Evolutionary conservation across 2,797 vertebrate species (phyloP), one percentile per base, ranked within the genome.

Genomic region (Threskiornis aethiopicus): DNA sequence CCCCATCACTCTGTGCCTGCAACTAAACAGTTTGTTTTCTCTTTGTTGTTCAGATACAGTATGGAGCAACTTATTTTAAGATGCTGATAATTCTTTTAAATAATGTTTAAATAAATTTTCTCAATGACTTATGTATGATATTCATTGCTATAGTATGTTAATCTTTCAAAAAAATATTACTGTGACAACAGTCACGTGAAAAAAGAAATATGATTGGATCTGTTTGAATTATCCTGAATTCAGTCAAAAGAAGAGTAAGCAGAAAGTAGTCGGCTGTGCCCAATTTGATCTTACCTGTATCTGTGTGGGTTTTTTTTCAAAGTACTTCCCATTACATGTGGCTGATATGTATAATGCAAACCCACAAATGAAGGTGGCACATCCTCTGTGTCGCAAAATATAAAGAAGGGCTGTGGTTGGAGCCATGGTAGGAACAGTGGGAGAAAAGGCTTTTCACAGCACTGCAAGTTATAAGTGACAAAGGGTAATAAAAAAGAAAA

Each of bases 1-100:
- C 54, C 54, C 29, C 42, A 83, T n/a, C n/a, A 79, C 13, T 57
- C 39, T 0, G 0, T 58, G 39, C 22, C 49, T 58, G 10, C 0
- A 4, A 72, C 49, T 93, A 55, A 82, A 46, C 24, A 8, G 11
- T 35, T 86, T 73, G 51, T 52, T 57, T 87, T 82, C 49, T 31
- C 29, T 9, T 59, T 57, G 24, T 42, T 92, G 31, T 92, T 87
- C 84, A 66, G 35, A 59, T 35, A 72, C 28, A 82, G 31, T 5
- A 72, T 4, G 29, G 10, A 87, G 10, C 15, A 89, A 67, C 9
- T 78, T 59, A 49, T 22, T 87, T 76, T 44, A 87, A 39, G 20
- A 79, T 19, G 17, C 3, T 71, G 39, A 66, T 55, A 1, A 5
- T 21, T 81, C 37, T 39, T 66, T 69, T 5, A 41, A 90, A 46